These are phyloP conservation scores for Caenorhabditis parvicauda DNA, from an alignment of 2,888 invertebrate species.

Conservation along the genomic window DNA sequence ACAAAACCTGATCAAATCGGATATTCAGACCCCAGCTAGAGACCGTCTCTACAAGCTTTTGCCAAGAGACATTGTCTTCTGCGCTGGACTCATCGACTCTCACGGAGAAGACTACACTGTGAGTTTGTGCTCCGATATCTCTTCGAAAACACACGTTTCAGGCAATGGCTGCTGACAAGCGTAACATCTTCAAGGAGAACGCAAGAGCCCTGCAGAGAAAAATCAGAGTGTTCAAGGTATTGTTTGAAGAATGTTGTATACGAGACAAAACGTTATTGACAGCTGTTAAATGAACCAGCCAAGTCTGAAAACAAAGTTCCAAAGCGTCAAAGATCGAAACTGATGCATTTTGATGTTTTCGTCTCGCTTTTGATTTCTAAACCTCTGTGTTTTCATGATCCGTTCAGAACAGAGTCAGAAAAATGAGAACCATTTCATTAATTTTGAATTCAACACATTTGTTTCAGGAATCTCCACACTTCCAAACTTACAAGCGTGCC, in stretches of 20 bases:
- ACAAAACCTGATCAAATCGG: no score
- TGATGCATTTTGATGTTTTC: no score
- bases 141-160: conserved; percentile 20
- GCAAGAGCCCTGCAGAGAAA: conserved; percentile 51
- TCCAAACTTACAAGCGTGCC: conserved; percentile 37
- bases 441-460: neutral
- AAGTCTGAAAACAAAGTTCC: neutral
- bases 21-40: conserved; percentile 43
- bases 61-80: conserved; percentile 57
- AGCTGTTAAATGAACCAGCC: neutral
- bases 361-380: no score
- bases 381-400: no score
- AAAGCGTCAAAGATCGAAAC: no score
- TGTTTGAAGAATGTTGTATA: no score
- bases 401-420: no score
- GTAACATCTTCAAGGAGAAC: conserved; percentile 54
- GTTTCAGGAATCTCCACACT: conserved; percentile 49
- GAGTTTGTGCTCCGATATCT: conserved; percentile 5
- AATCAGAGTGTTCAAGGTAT: conserved; percentile 57
- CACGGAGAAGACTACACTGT: conserved; percentile 52
- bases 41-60: conserved; percentile 54
- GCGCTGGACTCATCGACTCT: conserved; percentile 53
- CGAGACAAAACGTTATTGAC: neutral
- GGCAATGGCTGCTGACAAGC: conserved; percentile 52
- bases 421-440: no score